Evolutionary conservation across 2,888 invertebrate genomes (phyloP).

Genomic region (Limenitis camilla): DNA sequence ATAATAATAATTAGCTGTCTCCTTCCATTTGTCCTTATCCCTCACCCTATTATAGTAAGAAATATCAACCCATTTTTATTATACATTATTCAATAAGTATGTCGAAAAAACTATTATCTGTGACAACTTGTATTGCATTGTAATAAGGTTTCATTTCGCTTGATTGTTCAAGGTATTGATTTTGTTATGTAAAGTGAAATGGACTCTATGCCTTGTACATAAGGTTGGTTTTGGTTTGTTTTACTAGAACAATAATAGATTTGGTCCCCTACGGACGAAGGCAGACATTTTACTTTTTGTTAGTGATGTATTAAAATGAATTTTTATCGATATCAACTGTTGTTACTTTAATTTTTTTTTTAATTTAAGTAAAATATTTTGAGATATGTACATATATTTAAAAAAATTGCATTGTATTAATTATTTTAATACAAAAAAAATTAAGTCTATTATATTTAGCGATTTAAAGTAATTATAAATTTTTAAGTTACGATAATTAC

Average conservation of each 20-base stretch:
- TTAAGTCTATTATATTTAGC: too few species aligned
- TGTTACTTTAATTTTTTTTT: too few species aligned
- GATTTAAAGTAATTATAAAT: too few species aligned
- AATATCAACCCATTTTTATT: slow-evolving; percentile 14
- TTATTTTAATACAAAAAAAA: too few species aligned
- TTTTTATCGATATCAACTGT: slow-evolving; percentile 7
- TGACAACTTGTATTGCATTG: not conserved
- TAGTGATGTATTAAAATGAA: slow-evolving; percentile 7
- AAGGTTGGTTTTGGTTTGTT: slow-evolving; percentile 11
- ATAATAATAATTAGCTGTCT: slow-evolving; percentile 9
- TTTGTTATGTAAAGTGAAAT: not conserved
- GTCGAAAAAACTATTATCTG: not conserved
- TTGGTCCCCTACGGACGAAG: slow-evolving; percentile 31
- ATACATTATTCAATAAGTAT: slow-evolving; percentile 8
- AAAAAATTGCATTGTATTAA: not conserved
- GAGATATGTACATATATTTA: not conserved
- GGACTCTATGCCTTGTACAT: not conserved
- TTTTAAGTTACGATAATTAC: too few species aligned
- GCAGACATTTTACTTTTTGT: slow-evolving; percentile 57
- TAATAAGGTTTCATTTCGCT: slow-evolving; percentile 4
- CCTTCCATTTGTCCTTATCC: slow-evolving; percentile 20
- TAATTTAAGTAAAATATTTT: not conserved
- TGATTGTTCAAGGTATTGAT: not conserved
- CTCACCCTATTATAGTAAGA: slow-evolving; percentile 19
- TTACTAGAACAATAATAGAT: slow-evolving; percentile 16